phyloP scores from a whole-genome alignment of 2,888 invertebrate genomes.

The Agrochola lota region DNA sequence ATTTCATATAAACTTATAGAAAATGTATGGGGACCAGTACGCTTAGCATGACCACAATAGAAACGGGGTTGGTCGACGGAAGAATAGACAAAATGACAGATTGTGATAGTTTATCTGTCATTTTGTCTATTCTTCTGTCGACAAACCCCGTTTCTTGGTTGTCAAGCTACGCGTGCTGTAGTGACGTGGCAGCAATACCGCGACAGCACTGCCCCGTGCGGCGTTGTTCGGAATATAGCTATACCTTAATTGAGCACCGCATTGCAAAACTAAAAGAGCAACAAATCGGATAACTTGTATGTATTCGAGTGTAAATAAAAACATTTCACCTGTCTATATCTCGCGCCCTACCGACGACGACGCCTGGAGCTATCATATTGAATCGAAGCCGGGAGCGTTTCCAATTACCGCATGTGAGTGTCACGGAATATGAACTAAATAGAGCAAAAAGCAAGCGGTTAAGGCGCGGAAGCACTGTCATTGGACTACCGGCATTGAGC shows the following conservation, averaged over 20 bases:
- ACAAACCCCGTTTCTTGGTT: too few species aligned
- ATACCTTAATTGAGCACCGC: not conserved
- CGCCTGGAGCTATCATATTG: slow-evolving; percentile 9
- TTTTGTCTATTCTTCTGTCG: too few species aligned
- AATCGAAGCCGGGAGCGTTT: slow-evolving; percentile 6
- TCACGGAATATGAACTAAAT: slow-evolving; percentile 1
- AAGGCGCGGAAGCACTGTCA: slow-evolving; percentile 4
- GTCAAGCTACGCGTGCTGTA: too few species aligned
- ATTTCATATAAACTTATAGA: too few species aligned
- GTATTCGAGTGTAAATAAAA: slow-evolving; percentile 5
- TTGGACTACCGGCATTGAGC: not conserved
- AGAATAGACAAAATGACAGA: too few species aligned
- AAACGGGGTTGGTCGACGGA: too few species aligned
- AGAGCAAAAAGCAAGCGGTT: slow-evolving; percentile 7
- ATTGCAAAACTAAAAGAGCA: not conserved
- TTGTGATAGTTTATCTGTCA: too few species aligned
- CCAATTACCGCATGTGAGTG: slow-evolving; percentile 2
- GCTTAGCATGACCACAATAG: too few species aligned
- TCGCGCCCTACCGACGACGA: not conserved
- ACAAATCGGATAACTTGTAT: not conserved
- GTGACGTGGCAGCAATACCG: too few species aligned
- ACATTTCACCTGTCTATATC: slow-evolving; percentile 1
- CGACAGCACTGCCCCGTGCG: too few species aligned
- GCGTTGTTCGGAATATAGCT: too few species aligned
- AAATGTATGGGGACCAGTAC: too few species aligned